phyloP scores from a whole-genome alignment of 2,797 vertebrate species.

The Epinephelus coioides region DNA sequence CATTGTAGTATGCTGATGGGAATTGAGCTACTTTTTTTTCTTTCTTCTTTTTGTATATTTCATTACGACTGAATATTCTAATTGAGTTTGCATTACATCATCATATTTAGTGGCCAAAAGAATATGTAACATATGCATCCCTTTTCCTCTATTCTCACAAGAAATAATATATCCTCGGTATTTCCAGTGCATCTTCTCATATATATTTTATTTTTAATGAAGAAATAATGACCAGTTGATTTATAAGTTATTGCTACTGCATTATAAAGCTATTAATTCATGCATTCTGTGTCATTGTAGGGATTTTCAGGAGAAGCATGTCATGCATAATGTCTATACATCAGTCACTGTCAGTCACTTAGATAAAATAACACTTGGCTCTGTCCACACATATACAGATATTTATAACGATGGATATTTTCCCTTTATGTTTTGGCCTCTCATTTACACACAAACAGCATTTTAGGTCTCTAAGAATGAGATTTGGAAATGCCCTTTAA shows the following conservation, averaged over 20 bases:
- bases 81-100: background rate
- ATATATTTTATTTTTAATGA: background rate
- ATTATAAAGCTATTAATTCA: background rate
- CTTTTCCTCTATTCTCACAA: background rate
- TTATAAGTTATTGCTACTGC: background rate
- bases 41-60: background rate
- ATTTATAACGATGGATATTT: too few species aligned
- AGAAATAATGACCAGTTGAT: slow-evolving; percentile 3
- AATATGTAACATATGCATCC: background rate
- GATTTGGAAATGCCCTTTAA: too few species aligned
- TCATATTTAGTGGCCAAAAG: background rate
- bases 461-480: too few species aligned
- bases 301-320: background rate
- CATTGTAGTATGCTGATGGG: background rate
- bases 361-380: too few species aligned
- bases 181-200: background rate
- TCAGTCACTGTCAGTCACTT: background rate
- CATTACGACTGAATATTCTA: background rate
- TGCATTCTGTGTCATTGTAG: background rate
- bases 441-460: too few species aligned
- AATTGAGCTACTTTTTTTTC: background rate
- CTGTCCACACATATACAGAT: too few species aligned
- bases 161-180: background rate
- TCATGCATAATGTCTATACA: slow-evolving; percentile 6
- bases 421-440: too few species aligned